A percentile compares a stretch with the other conserved stretches of the same genome.
Conservation (phyloP, 2,797 vertebrate species). For the Bovichtus diacanthus region DNA sequence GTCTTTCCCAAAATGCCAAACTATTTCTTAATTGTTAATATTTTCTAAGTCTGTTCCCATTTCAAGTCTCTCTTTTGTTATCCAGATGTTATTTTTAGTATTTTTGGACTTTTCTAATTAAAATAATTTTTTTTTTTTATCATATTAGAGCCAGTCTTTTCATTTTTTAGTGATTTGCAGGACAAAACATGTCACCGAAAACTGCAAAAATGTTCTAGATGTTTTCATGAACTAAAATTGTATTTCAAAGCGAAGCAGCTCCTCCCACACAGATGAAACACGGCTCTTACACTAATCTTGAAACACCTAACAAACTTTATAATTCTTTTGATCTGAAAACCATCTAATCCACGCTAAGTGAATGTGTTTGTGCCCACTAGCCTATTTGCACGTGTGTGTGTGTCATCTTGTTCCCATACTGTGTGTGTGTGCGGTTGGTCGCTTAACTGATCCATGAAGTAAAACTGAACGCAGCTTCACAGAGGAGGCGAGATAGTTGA, state of each 20-base stretch:
- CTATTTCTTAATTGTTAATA: not conserved
- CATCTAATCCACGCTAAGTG: not conserved
- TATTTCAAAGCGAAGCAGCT: not conserved
- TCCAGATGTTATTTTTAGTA: not conserved
- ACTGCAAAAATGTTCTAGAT: not conserved
- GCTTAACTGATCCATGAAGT: constrained; percentile 29
- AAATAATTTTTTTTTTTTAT: too few relatives aligned
- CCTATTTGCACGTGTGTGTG: constrained; percentile 1
- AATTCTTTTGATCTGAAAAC: not conserved
- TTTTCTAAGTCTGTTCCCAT: not conserved
- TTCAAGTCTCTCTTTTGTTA: not conserved
- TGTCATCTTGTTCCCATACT: constrained; percentile 8
- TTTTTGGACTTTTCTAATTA: too few relatives aligned
- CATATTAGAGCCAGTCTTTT: too few relatives aligned
- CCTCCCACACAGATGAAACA: not conserved
- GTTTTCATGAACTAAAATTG: not conserved
- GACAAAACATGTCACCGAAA: not conserved
- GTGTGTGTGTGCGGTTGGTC: not conserved
- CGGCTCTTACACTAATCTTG: not conserved
- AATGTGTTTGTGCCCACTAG: not conserved
- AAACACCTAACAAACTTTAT: not conserved
- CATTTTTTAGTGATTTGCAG: not conserved
- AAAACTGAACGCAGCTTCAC: constrained; percentile 67
- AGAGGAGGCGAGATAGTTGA: constrained; percentile 52
- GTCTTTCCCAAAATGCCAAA: too few relatives aligned